Base-by-base conservation (phyloP, 2,113 vertebrate species). In the Austrofundulus limnaeus region DNA sequence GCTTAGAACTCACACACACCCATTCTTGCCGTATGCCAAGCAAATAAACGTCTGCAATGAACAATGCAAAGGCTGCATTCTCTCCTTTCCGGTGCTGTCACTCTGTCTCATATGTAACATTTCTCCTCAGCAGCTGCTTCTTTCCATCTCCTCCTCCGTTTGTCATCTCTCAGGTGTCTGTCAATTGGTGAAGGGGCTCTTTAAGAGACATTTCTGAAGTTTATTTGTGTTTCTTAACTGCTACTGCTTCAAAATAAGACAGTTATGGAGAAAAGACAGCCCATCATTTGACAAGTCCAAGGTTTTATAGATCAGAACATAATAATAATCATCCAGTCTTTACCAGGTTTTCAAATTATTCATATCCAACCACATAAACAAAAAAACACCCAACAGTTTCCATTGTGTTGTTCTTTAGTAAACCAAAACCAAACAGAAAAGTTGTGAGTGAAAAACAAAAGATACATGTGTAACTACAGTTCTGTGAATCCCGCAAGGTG, bases 11-110 rank as follows among this genome's bases (percentile, higher is more conserved):
- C 41, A 42, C 69, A 39, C 70, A 63, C 67, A 74, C 34, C 60
- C 76, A 81, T 67, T 62, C 52, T 61, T 5, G 80, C 23, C 23
- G 67, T 64, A 53, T 57, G 72, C 71, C 49, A 55, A 86, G 74
- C 80, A 83, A 88, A 81, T 73, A 86, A 83, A 82, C 83, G 90
- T 91, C 90, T 92, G 90, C 90, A 92, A 92, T 92, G 91, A 92
- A 92, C 90, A 91, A 91, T 75, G 64, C 85, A 73, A 85, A 80
- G 66, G 80, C 82, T 81, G 75, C 81, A 76, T 68, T 80, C 70
- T 75, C 52, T 74, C 34, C 75, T 25, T 55, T 81, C 71, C 50
- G 8, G 67, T 15, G 43, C 66, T 70, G 13, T 49, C 52, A 41
- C 23, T 72, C 46, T 81, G 58, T 85, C 19, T 57, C 59, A 2